Conservation (phyloP, 2,888 invertebrate genomes). For the Cyclophora albipunctata region DNA sequence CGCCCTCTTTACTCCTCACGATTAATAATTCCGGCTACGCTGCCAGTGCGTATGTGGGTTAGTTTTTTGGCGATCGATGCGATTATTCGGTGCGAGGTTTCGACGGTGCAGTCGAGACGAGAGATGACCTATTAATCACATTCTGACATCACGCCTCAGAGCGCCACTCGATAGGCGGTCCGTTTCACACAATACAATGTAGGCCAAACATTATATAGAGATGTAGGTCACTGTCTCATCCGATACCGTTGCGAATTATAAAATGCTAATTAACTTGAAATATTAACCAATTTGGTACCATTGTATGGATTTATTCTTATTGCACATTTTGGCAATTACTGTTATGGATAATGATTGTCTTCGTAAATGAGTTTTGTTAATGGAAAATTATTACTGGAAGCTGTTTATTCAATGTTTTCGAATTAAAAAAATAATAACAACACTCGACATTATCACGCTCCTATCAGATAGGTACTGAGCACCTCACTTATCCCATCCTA, state of each 20-base stretch:
- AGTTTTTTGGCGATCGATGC: constrained; percentile 75
- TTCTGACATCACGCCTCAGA: constrained; percentile 43
- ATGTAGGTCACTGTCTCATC: constrained; percentile 23
- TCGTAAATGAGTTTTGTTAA: too few species aligned
- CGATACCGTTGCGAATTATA: constrained; percentile 9
- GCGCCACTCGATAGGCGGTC: constrained; percentile 23
- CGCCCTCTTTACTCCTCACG: constrained; percentile 61
- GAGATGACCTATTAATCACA: constrained; percentile 62
- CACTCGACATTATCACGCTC: too few species aligned
- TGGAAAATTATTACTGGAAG: too few species aligned
- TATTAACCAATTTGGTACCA: too few species aligned
- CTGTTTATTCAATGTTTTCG: too few species aligned
- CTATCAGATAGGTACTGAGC: too few species aligned
- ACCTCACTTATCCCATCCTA: too few species aligned
- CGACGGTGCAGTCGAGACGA: constrained; percentile 56
- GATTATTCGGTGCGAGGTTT: constrained; percentile 68
- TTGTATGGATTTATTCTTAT: too few species aligned
- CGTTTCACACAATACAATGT: constrained; percentile 20
- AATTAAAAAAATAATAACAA: too few species aligned
- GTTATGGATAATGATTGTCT: too few species aligned
- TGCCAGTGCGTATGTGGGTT: constrained; percentile 75
- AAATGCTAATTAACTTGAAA: too few species aligned
- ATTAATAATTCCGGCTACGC: constrained; percentile 75
- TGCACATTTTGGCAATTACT: too few species aligned
- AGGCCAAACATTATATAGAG: constrained; percentile 19